These are phyloP conservation scores for Macrophya alboannulata DNA, from an alignment of 2,888 invertebrate genomes.

Conservation along the genomic window DNA sequence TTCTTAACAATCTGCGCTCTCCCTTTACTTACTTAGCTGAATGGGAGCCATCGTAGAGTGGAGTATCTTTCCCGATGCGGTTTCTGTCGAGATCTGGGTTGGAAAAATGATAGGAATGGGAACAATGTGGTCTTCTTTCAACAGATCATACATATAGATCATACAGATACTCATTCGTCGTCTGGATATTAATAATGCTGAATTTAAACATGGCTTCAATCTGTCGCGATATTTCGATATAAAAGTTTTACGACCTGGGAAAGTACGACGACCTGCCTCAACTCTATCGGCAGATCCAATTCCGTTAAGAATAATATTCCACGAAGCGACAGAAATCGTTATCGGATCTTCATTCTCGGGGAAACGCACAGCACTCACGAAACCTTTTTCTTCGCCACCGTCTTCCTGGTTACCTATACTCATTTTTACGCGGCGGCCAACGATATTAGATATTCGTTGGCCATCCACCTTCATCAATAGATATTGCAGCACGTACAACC, in stretches of 20 bases:
- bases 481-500: slow-evolving; percentile 51
- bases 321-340: slow-evolving; percentile 24
- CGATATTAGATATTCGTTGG: slow-evolving; percentile 44
- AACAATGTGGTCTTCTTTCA: slow-evolving; percentile 19
- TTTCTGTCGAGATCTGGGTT: slow-evolving; percentile 19
- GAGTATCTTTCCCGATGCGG: neutral
- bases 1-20: slow-evolving; percentile 34
- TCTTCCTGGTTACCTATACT: slow-evolving; percentile 12
- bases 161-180: neutral
- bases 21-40: slow-evolving; percentile 37
- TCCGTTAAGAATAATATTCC: slow-evolving; percentile 11
- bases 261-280: slow-evolving; percentile 1
- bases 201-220: slow-evolving; percentile 36
- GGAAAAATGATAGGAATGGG: slow-evolving; percentile 22
- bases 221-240: neutral
- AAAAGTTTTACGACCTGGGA: slow-evolving; percentile 5
- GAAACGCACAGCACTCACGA: neutral
- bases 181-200: slow-evolving; percentile 29
- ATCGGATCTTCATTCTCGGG: slow-evolving; percentile 26
- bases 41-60: slow-evolving; percentile 35
- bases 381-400: slow-evolving; percentile 17
- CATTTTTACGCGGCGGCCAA: neutral
- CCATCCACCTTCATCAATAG: slow-evolving; percentile 47
- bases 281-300: slow-evolving; percentile 38
- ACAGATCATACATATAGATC: neutral